phyloP scores from a whole-genome alignment of 2,888 invertebrate species.

The Andrena fulva region DNA sequence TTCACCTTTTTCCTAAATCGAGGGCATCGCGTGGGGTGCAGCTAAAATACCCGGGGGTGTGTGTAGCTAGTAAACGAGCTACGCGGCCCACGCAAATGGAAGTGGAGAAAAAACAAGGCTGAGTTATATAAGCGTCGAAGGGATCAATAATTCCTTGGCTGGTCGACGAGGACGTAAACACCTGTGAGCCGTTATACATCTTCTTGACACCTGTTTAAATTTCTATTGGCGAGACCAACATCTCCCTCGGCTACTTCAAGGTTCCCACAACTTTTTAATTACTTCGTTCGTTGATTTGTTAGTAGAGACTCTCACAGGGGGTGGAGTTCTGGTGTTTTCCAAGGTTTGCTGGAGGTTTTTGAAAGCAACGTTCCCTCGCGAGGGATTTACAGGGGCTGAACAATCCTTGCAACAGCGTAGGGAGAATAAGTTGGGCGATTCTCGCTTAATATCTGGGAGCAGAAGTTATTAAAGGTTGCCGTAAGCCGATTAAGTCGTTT shows the following conservation, averaged over 20 bases:
- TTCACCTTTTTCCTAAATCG: neutral
- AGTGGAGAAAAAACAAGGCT: slow-evolving; percentile 28
- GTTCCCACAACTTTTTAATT: too few species aligned
- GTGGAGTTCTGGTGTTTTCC: neutral
- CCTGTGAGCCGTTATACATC: too few species aligned
- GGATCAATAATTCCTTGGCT: slow-evolving; percentile 49
- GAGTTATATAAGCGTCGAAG: slow-evolving; percentile 34
- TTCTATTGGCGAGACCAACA: neutral
- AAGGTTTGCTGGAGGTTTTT: too few species aligned
- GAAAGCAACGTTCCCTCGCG: neutral
- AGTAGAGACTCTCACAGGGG: too few species aligned
- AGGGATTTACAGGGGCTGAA: slow-evolving; percentile 15
- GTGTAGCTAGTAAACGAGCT: slow-evolving; percentile 24
- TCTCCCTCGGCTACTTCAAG: neutral
- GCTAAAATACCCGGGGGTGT: neutral
- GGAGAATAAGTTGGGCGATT: slow-evolving; percentile 15
- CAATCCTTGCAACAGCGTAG: slow-evolving; percentile 8
- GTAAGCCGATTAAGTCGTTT: slow-evolving; percentile 49
- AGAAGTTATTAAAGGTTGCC: slow-evolving; percentile 43
- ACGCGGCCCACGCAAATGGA: slow-evolving; percentile 34
- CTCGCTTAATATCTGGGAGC: slow-evolving; percentile 33
- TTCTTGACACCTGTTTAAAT: neutral
- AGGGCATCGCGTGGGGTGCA: neutral
- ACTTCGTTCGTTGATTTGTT: too few species aligned
- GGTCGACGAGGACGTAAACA: slow-evolving; percentile 25